These are phyloP conservation scores for Formica exsecta DNA, from an alignment of 1,140 invertebrate species.

Conservation along the genomic window DNA sequence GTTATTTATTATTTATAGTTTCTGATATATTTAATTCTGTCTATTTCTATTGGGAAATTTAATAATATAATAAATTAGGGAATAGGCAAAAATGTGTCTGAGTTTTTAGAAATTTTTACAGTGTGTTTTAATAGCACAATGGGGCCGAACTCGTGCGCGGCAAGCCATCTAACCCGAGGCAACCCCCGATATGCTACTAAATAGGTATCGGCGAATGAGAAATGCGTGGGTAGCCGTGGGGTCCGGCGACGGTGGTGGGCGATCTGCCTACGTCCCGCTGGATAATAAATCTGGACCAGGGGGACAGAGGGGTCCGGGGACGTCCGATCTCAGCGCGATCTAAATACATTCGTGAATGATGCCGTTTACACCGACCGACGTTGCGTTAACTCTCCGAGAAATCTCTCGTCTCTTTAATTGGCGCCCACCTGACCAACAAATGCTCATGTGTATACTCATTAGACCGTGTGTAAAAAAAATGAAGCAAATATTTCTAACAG, in stretches of 20 bases:
- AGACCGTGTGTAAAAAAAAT: neutral
- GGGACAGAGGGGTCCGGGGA: neutral
- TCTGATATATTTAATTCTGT: too few species aligned
- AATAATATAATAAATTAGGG: too few species aligned
- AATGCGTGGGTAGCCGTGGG: constrained; percentile 81
- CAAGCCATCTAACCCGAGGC: constrained; percentile 62
- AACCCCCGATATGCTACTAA: constrained; percentile 76
- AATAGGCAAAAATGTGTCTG: too few species aligned
- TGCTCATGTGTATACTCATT: neutral
- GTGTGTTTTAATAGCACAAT: constrained; percentile 50
- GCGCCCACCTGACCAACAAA: neutral
- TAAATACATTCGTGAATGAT: constrained; percentile 81
- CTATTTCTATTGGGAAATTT: too few species aligned
- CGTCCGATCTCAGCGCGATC: constrained; percentile 72
- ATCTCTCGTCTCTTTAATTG: constrained; percentile 69
- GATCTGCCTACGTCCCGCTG: constrained; percentile 82
- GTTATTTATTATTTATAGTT: too few species aligned
- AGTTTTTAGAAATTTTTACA: too few species aligned
- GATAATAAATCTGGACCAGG: constrained; percentile 82
- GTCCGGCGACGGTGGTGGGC: constrained; percentile 77
- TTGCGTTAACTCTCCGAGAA: constrained; percentile 73
- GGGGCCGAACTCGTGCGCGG: constrained; percentile 57
- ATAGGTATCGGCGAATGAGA: constrained; percentile 81
- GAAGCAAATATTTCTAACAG: neutral
- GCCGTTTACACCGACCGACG: constrained; percentile 75